A percentile compares a stretch with the other conserved stretches of the same genome.
Evolutionary conservation across 2,888 invertebrate species (phyloP).

Genomic region (Tetheella fluctuosa): DNA sequence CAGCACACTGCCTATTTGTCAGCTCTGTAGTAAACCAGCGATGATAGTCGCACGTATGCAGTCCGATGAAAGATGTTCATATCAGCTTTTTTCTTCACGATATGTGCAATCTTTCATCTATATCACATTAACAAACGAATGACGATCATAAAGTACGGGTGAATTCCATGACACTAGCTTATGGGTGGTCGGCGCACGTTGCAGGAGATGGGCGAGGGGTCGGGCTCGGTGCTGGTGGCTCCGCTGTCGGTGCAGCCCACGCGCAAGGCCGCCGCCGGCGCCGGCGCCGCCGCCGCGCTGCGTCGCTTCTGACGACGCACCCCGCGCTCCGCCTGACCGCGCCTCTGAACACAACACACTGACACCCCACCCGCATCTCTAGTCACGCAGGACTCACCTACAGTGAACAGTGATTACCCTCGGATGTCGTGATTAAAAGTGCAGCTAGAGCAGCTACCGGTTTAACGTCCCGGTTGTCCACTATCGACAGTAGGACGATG

Average conservation of each 20-base stretch:
- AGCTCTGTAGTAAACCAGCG: no score
- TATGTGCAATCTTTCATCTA: background rate
- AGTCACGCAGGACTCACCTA: background rate
- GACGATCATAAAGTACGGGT: background rate
- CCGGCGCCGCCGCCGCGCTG: constrained; percentile 87
- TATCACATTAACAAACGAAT: background rate
- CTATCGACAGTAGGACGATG: background rate
- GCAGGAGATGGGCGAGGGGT: constrained; percentile 89
- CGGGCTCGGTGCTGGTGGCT: constrained; percentile 87
- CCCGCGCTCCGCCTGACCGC: constrained; percentile 49
- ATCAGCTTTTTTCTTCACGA: no score
- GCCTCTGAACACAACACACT: constrained; percentile 21
- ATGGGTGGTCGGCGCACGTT: constrained; percentile 26
- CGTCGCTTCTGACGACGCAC: constrained; percentile 87
- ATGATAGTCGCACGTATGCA: no score
- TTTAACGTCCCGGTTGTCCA: background rate
- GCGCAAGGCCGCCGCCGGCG: constrained; percentile 89
- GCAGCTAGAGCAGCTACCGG: background rate
- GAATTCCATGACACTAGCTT: constrained; percentile 13
- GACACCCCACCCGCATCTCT: background rate
- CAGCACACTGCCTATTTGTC: no score
- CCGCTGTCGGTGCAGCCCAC: constrained; percentile 94
- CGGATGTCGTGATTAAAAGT: background rate
- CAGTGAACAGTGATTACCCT: background rate
- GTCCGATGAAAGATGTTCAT: no score